These are phyloP conservation scores for Leptinotarsa haldemani DNA, from an alignment of 2,888 invertebrate genomes.

Conservation along the genomic window DNA sequence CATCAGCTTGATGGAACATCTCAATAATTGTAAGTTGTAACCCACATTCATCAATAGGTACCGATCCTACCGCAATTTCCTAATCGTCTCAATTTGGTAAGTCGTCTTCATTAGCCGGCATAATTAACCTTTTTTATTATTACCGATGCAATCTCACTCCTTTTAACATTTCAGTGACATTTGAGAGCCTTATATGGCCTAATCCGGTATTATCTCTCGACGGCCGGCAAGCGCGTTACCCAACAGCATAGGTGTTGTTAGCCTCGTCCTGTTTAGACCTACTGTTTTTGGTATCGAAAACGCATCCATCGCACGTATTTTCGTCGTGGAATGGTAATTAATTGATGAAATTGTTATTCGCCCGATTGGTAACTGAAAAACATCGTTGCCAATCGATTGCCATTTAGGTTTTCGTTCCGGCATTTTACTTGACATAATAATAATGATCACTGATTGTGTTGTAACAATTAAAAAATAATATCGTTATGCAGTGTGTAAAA, in stretches of 20 bases:
- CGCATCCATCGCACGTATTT: constrained; percentile 19
- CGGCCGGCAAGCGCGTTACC: constrained; percentile 24
- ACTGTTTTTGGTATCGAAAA: constrained; percentile 13
- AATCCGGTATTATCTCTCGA: constrained; percentile 6
- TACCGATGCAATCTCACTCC: constrained; percentile 18
- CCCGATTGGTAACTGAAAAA: neutral
- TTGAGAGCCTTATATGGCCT: constrained; percentile 12
- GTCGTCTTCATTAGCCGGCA: constrained; percentile 31
- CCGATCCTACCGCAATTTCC: constrained; percentile 16
- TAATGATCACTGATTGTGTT: too few species aligned
- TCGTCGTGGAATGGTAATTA: constrained; percentile 12
- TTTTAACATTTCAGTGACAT: constrained; percentile 13
- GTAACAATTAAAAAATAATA: too few species aligned
- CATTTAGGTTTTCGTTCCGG: too few species aligned
- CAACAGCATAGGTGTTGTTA: constrained; percentile 53
- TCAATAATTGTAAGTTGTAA: neutral
- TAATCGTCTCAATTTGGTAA: constrained; percentile 16
- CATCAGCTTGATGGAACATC: neutral
- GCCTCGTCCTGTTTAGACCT: constrained; percentile 56
- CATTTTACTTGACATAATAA: too few species aligned
- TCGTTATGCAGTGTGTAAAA: too few species aligned
- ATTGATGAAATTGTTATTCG: constrained; percentile 7
- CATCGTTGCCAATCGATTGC: neutral
- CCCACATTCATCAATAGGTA: constrained; percentile 16
- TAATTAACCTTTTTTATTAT: constrained; percentile 38